Percentiles rank a stretch among this genome's conserved stretches.
Conservation (phyloP, 1,140 invertebrate species). For the Tetramorium alpestre region DNA sequence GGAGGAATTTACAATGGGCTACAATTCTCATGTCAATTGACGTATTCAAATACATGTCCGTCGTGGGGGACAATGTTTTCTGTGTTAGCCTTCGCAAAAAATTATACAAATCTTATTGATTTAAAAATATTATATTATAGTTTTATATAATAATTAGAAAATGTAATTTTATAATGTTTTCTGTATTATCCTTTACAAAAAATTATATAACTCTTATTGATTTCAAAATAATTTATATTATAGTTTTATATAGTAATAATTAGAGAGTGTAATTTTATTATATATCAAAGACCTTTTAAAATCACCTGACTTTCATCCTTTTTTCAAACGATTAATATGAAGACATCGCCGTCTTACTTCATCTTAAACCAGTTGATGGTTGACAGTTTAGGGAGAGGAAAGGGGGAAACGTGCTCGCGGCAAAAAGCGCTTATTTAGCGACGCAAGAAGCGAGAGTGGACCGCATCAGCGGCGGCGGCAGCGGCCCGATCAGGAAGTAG, state of each 20-base stretch:
- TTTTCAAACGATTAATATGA: neutral
- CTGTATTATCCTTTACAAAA: neutral
- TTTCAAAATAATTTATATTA: neutral
- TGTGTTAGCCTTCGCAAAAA: neutral
- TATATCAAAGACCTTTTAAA: no score
- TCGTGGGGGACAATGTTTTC: neutral
- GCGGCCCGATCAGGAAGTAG: conserved; percentile 63
- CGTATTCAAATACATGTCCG: neutral
- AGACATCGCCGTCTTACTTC: neutral
- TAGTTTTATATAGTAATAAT: no score
- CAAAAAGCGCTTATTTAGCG: conserved; percentile 37
- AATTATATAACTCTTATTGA: neutral
- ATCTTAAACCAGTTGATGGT: conserved; percentile 22
- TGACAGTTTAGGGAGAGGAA: conserved; percentile 17
- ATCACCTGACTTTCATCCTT: no score
- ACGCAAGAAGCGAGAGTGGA: conserved; percentile 51
- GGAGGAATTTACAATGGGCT: conserved; percentile 21
- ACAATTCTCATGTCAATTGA: neutral
- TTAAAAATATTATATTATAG: neutral
- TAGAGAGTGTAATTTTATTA: no score
- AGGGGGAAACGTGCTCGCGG: neutral
- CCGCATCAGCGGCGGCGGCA: neutral
- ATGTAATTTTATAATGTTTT: neutral
- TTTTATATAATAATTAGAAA: no score
- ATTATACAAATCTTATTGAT: neutral